phyloP scores from a whole-genome alignment of 2,888 invertebrate genomes.

The Onchidella celtica region DNA sequence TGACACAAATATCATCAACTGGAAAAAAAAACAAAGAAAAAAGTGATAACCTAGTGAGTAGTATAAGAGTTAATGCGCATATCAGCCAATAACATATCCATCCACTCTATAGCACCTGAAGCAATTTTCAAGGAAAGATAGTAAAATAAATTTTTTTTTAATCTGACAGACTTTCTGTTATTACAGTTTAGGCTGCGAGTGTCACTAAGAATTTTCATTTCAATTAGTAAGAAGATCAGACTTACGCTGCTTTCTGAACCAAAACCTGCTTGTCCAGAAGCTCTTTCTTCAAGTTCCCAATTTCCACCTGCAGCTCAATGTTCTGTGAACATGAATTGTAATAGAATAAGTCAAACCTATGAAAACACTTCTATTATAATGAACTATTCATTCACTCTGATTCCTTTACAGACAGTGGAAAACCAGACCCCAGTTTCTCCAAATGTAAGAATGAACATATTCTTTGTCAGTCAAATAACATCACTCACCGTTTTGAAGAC shows the following conservation, averaged over 20 bases:
- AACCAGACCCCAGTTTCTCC: too few relatives aligned
- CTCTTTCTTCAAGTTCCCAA: constrained; percentile 82
- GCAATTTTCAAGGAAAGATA: not conserved
- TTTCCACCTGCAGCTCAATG: constrained; percentile 78
- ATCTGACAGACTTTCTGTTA: not conserved
- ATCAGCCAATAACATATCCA: too few relatives aligned
- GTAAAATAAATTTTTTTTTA: not conserved
- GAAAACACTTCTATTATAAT: not conserved
- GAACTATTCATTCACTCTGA: not conserved
- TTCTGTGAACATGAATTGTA: too few relatives aligned
- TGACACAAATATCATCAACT: too few relatives aligned
- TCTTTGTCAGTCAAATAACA: not conserved
- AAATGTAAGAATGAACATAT: too few relatives aligned
- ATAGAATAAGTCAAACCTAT: too few relatives aligned
- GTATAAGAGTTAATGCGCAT: too few relatives aligned
- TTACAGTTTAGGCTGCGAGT: not conserved
- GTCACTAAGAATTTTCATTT: not conserved
- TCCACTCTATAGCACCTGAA: too few relatives aligned
- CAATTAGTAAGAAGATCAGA: too few relatives aligned
- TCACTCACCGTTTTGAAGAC: constrained; percentile 83
- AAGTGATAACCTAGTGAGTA: too few relatives aligned
- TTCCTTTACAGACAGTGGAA: too few relatives aligned
- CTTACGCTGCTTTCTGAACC: constrained; percentile 91
- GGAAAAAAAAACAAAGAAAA: too few relatives aligned
- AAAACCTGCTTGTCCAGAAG: constrained; percentile 89